These are phyloP conservation scores for Smutsia gigantea DNA, from an alignment of 2,797 vertebrate species.

Conservation along the genomic window DNA sequence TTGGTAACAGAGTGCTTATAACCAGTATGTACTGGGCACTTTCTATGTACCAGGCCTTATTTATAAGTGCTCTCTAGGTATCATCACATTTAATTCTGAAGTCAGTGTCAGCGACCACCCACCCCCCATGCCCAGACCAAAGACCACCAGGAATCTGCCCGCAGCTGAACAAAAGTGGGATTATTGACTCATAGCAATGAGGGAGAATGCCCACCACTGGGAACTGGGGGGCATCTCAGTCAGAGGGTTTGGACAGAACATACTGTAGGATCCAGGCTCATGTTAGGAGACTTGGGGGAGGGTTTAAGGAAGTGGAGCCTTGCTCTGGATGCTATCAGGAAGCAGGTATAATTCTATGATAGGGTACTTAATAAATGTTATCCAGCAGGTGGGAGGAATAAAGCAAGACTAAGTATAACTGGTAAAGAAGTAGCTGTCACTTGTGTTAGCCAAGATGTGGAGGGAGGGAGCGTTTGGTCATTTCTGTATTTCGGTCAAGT, in stretches of 20 bases:
- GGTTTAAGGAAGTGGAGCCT: background rate
- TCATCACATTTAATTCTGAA: background rate
- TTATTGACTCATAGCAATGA: background rate
- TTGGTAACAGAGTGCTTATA: background rate
- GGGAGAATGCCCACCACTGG: background rate
- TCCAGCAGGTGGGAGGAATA: background rate
- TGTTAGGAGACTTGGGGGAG: background rate
- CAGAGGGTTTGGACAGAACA: background rate
- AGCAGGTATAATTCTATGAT: accelerated
- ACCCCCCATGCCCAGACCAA: background rate
- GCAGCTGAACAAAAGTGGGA: background rate
- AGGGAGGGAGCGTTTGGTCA: background rate
- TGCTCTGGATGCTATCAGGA: background rate
- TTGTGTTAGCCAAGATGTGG: background rate
- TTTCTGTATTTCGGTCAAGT: background rate
- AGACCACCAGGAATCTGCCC: background rate
- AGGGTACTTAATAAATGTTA: background rate
- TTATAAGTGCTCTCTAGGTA: background rate
- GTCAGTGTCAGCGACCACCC: no score
- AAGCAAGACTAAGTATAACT: background rate
- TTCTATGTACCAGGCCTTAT: background rate
- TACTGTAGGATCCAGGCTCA: background rate
- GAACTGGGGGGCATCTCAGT: background rate
- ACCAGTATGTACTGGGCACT: background rate
- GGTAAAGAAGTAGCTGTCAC: background rate